Evolutionary conservation across 2,797 vertebrate species (phyloP).

Genomic region (Sparidentex hasta): DNA sequence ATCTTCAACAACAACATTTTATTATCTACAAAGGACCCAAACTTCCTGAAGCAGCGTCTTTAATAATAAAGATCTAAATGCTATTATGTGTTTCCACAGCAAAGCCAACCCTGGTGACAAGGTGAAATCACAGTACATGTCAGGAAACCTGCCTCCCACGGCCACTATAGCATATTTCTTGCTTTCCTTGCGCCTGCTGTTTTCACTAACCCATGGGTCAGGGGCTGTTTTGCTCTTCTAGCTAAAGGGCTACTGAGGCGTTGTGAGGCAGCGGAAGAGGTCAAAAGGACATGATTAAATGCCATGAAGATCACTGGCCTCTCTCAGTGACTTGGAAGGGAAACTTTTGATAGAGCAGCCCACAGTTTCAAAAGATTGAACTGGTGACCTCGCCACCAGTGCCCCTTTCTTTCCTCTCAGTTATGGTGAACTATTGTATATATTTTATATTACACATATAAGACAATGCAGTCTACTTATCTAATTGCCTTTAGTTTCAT

Average conservation of each 20-base stretch:
- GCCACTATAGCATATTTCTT: constrained; percentile 22
- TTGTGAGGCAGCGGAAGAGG: constrained; percentile 60
- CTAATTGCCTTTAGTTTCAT: background rate
- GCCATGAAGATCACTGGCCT: constrained; percentile 67
- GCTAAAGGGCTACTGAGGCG: constrained; percentile 59
- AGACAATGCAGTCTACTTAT: background rate
- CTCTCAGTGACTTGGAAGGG: constrained; percentile 30
- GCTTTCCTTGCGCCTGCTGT: constrained; percentile 32
- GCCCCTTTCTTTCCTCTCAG: background rate
- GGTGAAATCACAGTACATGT: constrained; percentile 27
- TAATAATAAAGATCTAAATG: constrained; percentile 35
- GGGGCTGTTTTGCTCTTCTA: constrained; percentile 51
- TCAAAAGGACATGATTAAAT: constrained; percentile 74
- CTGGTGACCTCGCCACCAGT: background rate
- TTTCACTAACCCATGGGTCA: constrained; percentile 65
- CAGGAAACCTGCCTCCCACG: constrained; percentile 19
- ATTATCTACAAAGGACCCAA: too few relatives aligned
- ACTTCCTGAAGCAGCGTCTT: background rate
- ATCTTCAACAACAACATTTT: too few relatives aligned
- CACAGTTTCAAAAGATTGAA: constrained; percentile 12
- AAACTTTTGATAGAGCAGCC: constrained; percentile 48
- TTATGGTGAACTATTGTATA: background rate
- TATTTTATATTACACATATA: background rate
- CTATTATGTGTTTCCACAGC: constrained; percentile 35
- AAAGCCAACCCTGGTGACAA: constrained; percentile 8